Evolutionary conservation across 2,888 invertebrate genomes (phyloP), one percentile per base, ranked within the genome.

Genomic region (Crematogaster levior): DNA sequence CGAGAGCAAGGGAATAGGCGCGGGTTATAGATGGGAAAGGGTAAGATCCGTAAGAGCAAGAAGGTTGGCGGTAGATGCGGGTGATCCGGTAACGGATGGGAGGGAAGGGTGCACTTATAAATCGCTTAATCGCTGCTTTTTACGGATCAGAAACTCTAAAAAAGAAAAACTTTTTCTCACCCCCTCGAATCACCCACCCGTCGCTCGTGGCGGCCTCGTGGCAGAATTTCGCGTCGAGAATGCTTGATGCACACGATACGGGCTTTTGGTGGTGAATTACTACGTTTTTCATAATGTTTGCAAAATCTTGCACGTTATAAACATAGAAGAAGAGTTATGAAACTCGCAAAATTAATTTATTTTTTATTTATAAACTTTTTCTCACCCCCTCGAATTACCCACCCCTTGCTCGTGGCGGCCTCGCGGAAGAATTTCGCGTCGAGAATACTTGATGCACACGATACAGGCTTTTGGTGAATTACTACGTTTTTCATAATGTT

Each of bases 61-160:
- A 30, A 63, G 65, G 46, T n/a, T 9, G 81, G 9, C 30, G 46
- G 53, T 24, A 27, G 10, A 81, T 81, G 63, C 65, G 68, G 46
- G 73, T 40, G 68, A 72, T 73, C 48, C 46, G 53, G 77, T 37
- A 30, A 72, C 56, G 43, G 58, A 43, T 40, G 66, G 46, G 61
- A 60, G 51, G 48, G 72, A 60, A 77, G 79, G 60, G 51, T 77
- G 88, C 81, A 86, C 91, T 91, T 91, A 86, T 91, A 91, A 92
- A 92, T 91, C 90, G 92, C 91, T 93, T 93, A 93, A 93, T 93
- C 93, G 91, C 90, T 88, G 91, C 87, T 91, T 91, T 93, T 93
- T 83, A 91, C 90, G 93, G 92, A 91, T 93, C 92, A 89, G 85
- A 81, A 88, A 93, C 84, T 91, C 90, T 88, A 86, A 88, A 34